Base-by-base conservation (phyloP, 2,888 invertebrate species). In the Pelosia muscerda region DNA sequence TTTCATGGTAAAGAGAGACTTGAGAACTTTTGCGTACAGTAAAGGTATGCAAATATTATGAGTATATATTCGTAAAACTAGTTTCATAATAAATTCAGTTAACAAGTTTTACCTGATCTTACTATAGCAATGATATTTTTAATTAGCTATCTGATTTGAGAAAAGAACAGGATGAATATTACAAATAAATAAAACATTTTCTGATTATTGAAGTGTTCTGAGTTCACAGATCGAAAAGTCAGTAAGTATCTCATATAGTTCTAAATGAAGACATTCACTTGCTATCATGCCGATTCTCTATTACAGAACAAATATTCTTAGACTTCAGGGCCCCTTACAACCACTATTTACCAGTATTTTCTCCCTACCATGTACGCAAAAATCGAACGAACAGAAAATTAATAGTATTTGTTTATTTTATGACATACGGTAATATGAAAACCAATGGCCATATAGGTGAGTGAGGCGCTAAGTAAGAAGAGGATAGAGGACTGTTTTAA, bases 371-470 rank as follows among this genome's bases (percentile, higher is more conserved):
- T 68, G 68, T 65, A 56, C 64, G 73, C 77, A 74, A 74, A 83
- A 79, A 75, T 79, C 66, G 74, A 74, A 75, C 73, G 70, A 66
- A 65, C 72, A 65, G 67, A 66, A 59, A 76, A 76, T 84, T 85
- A 83, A 84, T 83, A 81, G 79, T 84, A 84, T 86, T 84, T 85
- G 84, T 85, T 86, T 84, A 86, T 85, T 76, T 85, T 82, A 75
- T 79, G 82, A 79, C 80, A 83, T 76, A 81, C 77, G 79, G 81
- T 80, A 83, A 84, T 81, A 82, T 78, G 81, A 76, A 82, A 84
- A 82, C 83, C 84, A 85, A 82, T 81, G 79, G 80, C 78, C 78
- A 78, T 81, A 63, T 79, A 73, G 71, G 68, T 54, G 19, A 71
- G 71, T 19, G 58, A 5, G 28, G 61, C 23, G 72, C 70, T 68